Evolutionary conservation across 2,113 vertebrate species (phyloP), one percentile per base, ranked within the genome.

Genomic region (Neotoma lepida): DNA sequence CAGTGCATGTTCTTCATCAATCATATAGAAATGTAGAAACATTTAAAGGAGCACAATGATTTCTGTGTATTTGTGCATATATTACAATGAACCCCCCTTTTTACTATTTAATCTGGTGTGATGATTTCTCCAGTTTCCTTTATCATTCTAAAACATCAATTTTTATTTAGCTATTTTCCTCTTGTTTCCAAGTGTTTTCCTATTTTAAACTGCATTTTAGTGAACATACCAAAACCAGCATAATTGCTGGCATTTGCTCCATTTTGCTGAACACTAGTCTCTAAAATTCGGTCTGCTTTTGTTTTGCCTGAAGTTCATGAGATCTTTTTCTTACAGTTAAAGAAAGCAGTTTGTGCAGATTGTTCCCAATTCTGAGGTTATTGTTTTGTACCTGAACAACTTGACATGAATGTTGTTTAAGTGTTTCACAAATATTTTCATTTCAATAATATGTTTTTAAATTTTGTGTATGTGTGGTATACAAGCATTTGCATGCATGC

Each of bases 171-270:
- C 26, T 35, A 81, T 39, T 93, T 89, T 64, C 39, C 2, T 76
- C 7, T 74, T 39, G 13, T 94, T 73, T 95, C 35, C 35, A 33
- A 51, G 15, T 61, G 22, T 81, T 92, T 58, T 78, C 2, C 39
- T 85, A 35, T 93, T 91, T 94, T 61, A 86, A 92, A 87, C 7
- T 92, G 0, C 44, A 56, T 90, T 84, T 93, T 74, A 33, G 15
- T 39, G 18, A 80, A 85, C 7, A 35, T 30, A 58, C 7, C 63
- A 18, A 56, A 61, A 86, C 46, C 64, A 81, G 44, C 35, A 13
- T 76, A 76, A 70, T 80, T 51, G 1, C n/a, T 80, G 13, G 9
- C 13, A 49, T 88, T 90, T 94, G 0, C 33, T 84, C 41, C 58
- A 0, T n/a, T 5, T 70, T 85, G 3, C 15, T 2, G 41, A 58